Evolutionary conservation across 2,797 vertebrate species (phyloP), one percentile per base, ranked within the genome.

Genomic region (Capromys pilorides): DNA sequence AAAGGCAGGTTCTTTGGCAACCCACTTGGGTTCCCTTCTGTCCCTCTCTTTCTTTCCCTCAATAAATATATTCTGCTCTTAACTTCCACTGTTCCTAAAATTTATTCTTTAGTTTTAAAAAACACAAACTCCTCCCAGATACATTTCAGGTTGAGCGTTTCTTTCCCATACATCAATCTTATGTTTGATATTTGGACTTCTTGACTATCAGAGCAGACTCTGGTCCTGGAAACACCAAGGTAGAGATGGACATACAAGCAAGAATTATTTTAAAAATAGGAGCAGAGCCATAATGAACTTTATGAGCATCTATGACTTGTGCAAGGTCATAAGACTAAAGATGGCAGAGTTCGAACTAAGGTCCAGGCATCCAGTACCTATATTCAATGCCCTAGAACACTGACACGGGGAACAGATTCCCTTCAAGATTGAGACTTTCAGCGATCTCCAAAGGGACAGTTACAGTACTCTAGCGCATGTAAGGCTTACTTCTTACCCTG

Each of bases 281-380:
- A 4, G 1, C 1, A 14, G 19, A 83, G 45, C 22, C 66, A 51
- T 6, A 31, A 49, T 28, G 61, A 94, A 19, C 33, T 84, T 87
- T 16, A 1, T 24, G 26, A 75, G 2, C 64, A n/a, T 69, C 36
- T 77, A 41, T 24, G 6, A 85, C 49, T 84, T 75, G 31, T 54
- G 16, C 22, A 90, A 90, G 31, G 39, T 36, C 28, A 5, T 14
- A 82, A 93, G 49, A n/a, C 82, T 90, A 93, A 78, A 93, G 89
- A 87, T 51, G 11, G 26, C 22, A 91, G 39, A 92, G 6, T 51
- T 94, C 64, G 36, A 36, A 67, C 77, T 59, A 59, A 26, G 69
- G 86, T 12, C 57, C 59, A 94, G 41, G 19, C 80, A 36, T 59
- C 54, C 33, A 80, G 26, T 73, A 62, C 24, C 57, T 84, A 62